Percentiles rank a stretch among this genome's conserved stretches.
Evolutionary conservation across 2,888 invertebrate species (phyloP).

Genomic region (Drosophila colorata): DNA sequence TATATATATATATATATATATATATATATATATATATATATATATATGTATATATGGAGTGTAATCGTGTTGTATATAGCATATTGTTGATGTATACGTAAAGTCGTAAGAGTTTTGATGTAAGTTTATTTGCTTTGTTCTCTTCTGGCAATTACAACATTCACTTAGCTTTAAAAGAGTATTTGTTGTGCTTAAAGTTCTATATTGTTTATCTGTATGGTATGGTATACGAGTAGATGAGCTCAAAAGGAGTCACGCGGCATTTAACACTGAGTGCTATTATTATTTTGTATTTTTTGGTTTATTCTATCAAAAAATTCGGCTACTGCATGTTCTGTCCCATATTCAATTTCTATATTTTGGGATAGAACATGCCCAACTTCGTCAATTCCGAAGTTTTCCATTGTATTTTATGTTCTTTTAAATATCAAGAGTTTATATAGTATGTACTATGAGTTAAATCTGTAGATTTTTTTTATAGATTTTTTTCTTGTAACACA

Average conservation of each 20-base stretch:
- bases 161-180: constrained; percentile 36
- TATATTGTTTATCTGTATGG: constrained; percentile 2
- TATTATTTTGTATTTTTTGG: constrained; percentile 9
- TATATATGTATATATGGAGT: constrained; percentile 6
- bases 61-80: constrained; percentile 10
- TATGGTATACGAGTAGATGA: constrained; percentile 29
- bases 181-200: constrained; percentile 14
- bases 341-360: not conserved
- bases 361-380: constrained; percentile 7
- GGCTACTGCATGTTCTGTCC: constrained; percentile 14
- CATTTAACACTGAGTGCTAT: constrained; percentile 34
- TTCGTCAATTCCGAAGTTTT: constrained; percentile 11
- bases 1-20: constrained; percentile 11
- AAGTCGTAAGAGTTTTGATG: constrained; percentile 22
- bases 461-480: constrained; percentile 20
- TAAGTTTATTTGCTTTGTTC: constrained; percentile 24
- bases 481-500: constrained; percentile 27
- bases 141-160: constrained; percentile 68
- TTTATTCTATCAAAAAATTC: constrained; percentile 31
- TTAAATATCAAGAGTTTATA: constrained; percentile 8
- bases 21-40: constrained; percentile 4
- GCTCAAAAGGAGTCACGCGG: constrained; percentile 64
- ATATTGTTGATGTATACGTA: constrained; percentile 8
- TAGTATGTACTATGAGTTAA: constrained; percentile 1
- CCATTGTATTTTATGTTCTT: not conserved